phyloP scores from a whole-genome alignment of 37 sponge, comb jelly and placozoan species.

The Petrosia ficiformis region DNA sequence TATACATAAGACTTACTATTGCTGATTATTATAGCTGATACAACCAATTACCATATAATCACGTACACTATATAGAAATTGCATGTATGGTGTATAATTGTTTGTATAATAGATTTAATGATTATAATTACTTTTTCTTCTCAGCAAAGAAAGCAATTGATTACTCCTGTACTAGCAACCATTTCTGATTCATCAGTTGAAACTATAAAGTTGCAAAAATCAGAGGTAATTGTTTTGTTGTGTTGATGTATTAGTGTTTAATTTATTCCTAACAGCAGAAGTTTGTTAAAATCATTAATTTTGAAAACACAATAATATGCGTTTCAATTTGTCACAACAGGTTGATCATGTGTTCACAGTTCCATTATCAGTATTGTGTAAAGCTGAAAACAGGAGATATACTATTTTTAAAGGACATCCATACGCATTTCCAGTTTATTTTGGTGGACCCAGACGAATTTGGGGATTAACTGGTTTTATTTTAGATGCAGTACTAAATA shows the following conservation, averaged over 20 bases:
- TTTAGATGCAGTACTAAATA: slow-evolving; percentile 41
- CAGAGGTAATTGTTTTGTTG: background rate
- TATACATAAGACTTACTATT: too few species aligned
- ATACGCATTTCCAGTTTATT: slow-evolving; percentile 55
- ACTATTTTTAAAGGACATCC: slow-evolving; percentile 37
- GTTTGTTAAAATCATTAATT: too few species aligned
- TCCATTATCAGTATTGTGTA: slow-evolving; percentile 28
- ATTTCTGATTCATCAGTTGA: background rate
- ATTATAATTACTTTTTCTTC: too few species aligned
- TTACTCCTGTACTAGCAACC: slow-evolving; percentile 4
- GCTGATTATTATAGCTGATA: too few species aligned
- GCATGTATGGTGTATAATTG: too few species aligned
- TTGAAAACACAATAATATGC: background rate
- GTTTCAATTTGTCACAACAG: slow-evolving; percentile 23
- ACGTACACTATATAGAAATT: too few species aligned
- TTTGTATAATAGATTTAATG: too few species aligned
- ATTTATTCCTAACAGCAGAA: too few species aligned
- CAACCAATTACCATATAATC: too few species aligned
- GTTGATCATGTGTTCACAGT: slow-evolving; percentile 57
- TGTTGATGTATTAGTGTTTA: too few species aligned
- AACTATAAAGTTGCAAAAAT: background rate
- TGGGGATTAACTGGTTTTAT: slow-evolving; percentile 81
- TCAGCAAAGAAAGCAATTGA: background rate
- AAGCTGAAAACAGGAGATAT: slow-evolving; percentile 34
- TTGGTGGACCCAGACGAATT: slow-evolving; percentile 44